A percentile compares a stretch with the other conserved stretches of the same genome.
These are phyloP conservation scores for Podotricha telesiphe DNA, from an alignment of 2,888 invertebrate species.

Conservation along the genomic window DNA sequence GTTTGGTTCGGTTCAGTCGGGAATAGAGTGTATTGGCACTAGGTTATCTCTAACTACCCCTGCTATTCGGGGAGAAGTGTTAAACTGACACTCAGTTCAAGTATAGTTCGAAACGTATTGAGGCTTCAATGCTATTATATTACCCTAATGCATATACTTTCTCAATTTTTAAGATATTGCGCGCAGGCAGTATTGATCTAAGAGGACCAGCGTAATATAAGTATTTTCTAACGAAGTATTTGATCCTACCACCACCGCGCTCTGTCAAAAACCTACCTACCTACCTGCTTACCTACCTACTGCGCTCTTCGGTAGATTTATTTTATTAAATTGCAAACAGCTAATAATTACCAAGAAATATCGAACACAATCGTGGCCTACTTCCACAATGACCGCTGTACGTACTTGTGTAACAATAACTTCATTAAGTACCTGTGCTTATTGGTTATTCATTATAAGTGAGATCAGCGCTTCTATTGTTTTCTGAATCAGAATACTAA, in stretches of 20 bases:
- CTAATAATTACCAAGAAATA: conserved; percentile 3
- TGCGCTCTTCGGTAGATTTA: not conserved
- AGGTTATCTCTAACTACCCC: too few relatives aligned
- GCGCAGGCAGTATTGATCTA: too few relatives aligned
- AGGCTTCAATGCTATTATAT: too few relatives aligned
- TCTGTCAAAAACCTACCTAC: not conserved
- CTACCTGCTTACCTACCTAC: too few relatives aligned
- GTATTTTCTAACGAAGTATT: not conserved
- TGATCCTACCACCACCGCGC: not conserved
- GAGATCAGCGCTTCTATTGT: conserved; percentile 8
- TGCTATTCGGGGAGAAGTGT: too few relatives aligned
- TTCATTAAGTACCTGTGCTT: not conserved
- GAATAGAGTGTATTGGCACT: too few relatives aligned
- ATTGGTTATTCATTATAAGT: conserved; percentile 6
- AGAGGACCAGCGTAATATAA: too few relatives aligned
- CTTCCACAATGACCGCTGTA: conserved; percentile 5
- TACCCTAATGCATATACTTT: too few relatives aligned
- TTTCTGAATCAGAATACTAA: not conserved
- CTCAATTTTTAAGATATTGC: too few relatives aligned
- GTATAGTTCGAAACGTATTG: too few relatives aligned
- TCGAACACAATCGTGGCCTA: conserved; percentile 16
- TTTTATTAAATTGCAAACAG: not conserved
- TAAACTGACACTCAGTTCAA: too few relatives aligned
- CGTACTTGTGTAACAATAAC: conserved; percentile 12
- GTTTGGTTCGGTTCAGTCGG: too few relatives aligned